Evolutionary conservation across 2,888 invertebrate genomes (phyloP), one percentile per base, ranked within the genome.

Genomic region (Balanococcus diminutus): DNA sequence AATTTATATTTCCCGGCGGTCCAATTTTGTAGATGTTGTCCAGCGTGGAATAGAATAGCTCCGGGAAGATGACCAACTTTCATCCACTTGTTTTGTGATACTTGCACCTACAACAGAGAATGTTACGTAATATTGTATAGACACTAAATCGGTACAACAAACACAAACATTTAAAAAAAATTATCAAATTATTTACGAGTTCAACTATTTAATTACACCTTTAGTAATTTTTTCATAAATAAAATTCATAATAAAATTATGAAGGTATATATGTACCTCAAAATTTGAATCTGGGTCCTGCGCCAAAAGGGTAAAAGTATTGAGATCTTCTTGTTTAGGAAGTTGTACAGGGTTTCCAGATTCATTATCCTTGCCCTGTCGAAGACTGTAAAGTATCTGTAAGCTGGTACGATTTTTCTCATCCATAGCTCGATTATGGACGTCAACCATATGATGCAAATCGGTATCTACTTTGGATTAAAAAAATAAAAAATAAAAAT

Each of bases 241-340:
- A n/a, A n/a, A n/a, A n/a, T n/a, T n/a, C n/a, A n/a, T 61, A 22
- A 22, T n/a, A 19, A 19, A 25, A 19, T 22, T 6, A 61, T 16
- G 22, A 16, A 61, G 61, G 19, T 61, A 14, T 16, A 67, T 67
- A n/a, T 32, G 88, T 88, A 93, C 93, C 92, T 94, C 93, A 11
- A 95, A 91, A 0, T 95, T 95, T 19, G 95, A 95, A 88, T 94
- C 94, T 61, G 93, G 93, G 89, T 95, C 95, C 89, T 92, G 91
- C 51, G 94, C 92, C 72, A 95, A 91, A 87, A 95, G 90, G 19
- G 95, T 95, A 89, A 95, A 93, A 81, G 94, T 94, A 87, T 94
- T 95, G 88, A 93, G 93, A 90, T 95, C 95, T 31, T 93, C 92
- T 89, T 95, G 95, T 0, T 94, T 93, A 1, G 93, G 94, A 89